phyloP scores from a whole-genome alignment of 2,888 invertebrate genomes.

The Aplocera efformata region DNA sequence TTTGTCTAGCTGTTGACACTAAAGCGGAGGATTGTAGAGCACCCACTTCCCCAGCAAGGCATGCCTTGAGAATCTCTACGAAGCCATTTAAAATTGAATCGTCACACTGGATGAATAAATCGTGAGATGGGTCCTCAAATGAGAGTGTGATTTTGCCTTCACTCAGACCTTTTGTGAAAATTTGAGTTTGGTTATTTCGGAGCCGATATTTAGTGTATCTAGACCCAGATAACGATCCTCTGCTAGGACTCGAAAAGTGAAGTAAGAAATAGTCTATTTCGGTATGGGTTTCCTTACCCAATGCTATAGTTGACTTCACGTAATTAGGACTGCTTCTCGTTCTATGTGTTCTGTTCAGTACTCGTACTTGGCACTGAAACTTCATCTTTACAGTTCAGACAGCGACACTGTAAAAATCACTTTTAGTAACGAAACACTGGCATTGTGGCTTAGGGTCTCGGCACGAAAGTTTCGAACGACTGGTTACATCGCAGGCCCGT shows the following conservation, averaged over 20 bases:
- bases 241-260: constrained; percentile 10
- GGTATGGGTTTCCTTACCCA: constrained; percentile 16
- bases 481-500: too few species aligned
- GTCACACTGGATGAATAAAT: constrained; percentile 12
- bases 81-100: constrained; percentile 2
- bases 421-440: too few species aligned
- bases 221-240: constrained; percentile 9
- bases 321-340: constrained; percentile 4
- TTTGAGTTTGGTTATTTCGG: constrained; percentile 11
- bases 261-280: constrained; percentile 16
- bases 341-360: constrained; percentile 12
- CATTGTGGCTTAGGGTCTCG: too few species aligned
- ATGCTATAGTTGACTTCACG: constrained; percentile 12
- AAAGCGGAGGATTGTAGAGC: constrained; percentile 1
- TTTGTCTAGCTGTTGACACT: constrained; percentile 3
- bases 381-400: constrained; percentile 5
- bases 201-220: constrained; percentile 13
- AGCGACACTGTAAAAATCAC: too few species aligned
- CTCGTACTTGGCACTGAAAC: constrained; percentile 15
- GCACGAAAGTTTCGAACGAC: too few species aligned
- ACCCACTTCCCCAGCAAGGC: constrained; percentile 7
- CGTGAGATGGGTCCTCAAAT: constrained; percentile 12
- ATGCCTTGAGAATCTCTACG: constrained; percentile 5
- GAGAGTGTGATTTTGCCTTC: constrained; percentile 16
- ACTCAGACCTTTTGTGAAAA: constrained; percentile 10